Conservation (phyloP, 2,888 invertebrate genomes). For the Aphodius granarius region DNA sequence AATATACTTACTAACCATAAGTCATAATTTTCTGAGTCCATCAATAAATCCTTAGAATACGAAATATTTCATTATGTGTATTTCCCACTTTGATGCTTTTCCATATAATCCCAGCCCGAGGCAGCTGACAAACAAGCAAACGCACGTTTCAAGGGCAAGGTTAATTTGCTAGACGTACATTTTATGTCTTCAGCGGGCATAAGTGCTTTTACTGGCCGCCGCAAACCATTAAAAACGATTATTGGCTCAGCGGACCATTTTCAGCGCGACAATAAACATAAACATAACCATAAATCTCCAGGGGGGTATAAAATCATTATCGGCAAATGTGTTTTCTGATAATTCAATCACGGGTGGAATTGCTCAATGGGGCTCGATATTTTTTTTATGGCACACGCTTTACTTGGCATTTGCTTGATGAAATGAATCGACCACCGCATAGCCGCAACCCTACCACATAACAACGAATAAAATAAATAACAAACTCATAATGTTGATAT, state of each 20-base stretch:
- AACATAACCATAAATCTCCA: constrained; percentile 36
- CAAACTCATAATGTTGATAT: no score
- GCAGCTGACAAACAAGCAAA: background rate
- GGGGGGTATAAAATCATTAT: constrained; percentile 32
- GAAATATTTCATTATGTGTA: background rate
- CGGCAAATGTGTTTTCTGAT: constrained; percentile 31
- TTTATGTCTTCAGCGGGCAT: background rate
- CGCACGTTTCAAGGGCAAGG: background rate
- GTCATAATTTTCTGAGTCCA: background rate
- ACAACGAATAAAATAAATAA: no score
- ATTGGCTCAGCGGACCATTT: constrained; percentile 19
- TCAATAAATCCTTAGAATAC: background rate
- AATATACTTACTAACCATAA: no score
- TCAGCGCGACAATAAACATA: constrained; percentile 34
- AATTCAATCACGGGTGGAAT: constrained; percentile 35
- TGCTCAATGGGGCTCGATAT: constrained; percentile 34
- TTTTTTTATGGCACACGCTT: constrained; percentile 17
- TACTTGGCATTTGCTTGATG: background rate
- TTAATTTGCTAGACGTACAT: background rate
- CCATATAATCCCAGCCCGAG: background rate
- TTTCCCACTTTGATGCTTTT: background rate
- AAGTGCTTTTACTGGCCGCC: background rate
- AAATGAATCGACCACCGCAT: background rate
- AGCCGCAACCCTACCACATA: background rate
- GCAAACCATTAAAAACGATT: background rate